Evolutionary conservation across 2,888 invertebrate genomes (phyloP).

Genomic region (Furcula furcula): DNA sequence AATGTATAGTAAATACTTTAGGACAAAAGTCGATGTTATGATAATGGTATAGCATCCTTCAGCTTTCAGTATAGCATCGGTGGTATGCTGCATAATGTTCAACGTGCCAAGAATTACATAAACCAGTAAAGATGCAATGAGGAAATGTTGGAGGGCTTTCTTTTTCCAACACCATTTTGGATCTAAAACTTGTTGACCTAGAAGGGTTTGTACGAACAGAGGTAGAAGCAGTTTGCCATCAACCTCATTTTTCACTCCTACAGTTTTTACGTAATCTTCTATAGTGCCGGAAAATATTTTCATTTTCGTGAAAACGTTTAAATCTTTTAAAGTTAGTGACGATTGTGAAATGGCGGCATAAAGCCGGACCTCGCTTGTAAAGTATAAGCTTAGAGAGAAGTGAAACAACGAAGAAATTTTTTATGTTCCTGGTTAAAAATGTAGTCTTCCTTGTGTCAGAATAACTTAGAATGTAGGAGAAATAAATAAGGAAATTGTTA

Average conservation of each 20-base stretch:
- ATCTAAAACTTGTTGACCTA: constrained; percentile 55
- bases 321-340: constrained; percentile 10
- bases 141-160: constrained; percentile 34
- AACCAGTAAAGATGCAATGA: constrained; percentile 30
- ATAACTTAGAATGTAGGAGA: no score
- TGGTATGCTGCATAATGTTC: constrained; percentile 33
- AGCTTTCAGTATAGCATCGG: constrained; percentile 35
- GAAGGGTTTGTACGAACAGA: constrained; percentile 42
- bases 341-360: constrained; percentile 7
- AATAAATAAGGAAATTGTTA: no score
- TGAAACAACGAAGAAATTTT: not conserved
- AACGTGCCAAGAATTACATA: constrained; percentile 56
- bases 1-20: constrained; percentile 45
- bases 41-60: constrained; percentile 54
- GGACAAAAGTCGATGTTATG: constrained; percentile 32
- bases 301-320: constrained; percentile 33
- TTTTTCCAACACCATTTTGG: constrained; percentile 53
- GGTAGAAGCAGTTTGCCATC: constrained; percentile 40
- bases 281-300: constrained; percentile 28
- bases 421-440: not conserved
- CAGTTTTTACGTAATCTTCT: constrained; percentile 40
- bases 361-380: no score
- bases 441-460: no score
- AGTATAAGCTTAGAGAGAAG: not conserved
- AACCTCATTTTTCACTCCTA: constrained; percentile 43